phyloP scores from a whole-genome alignment of 2,113 vertebrate species.

The Ibidorhyncha struthersii region DNA sequence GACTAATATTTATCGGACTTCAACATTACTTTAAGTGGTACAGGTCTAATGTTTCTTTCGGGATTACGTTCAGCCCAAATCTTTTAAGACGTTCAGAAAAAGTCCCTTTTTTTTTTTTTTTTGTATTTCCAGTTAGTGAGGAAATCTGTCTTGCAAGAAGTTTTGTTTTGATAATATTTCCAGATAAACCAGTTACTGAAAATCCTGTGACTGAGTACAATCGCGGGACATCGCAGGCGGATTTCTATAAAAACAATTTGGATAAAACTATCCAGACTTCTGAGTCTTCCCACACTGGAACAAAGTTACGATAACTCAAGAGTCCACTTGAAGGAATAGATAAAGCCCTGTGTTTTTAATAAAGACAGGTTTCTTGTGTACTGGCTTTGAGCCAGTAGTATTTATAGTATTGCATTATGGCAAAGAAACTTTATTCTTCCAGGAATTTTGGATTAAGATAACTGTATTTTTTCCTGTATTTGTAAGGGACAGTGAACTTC shows the following conservation, averaged over 20 bases:
- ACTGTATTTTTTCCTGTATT: background rate
- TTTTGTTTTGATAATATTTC: constrained; percentile 34
- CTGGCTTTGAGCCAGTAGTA: constrained; percentile 1
- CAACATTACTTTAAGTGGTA: background rate
- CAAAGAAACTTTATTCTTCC: constrained; percentile 3
- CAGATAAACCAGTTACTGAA: constrained; percentile 46
- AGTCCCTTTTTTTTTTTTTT: background rate
- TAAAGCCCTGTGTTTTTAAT: background rate
- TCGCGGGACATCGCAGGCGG: background rate
- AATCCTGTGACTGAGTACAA: background rate
- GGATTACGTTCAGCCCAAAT: background rate
- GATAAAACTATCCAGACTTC: background rate
- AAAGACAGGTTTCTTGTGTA: background rate
- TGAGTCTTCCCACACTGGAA: constrained; percentile 13
- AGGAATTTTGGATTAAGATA: background rate
- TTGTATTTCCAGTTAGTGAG: background rate
- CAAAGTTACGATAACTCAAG: background rate
- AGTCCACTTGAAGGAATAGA: background rate
- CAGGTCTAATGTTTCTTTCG: constrained; percentile 12
- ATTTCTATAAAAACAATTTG: background rate
- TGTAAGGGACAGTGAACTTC: background rate
- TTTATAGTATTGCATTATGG: constrained; percentile 11
- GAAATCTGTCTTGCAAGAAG: constrained; percentile 14
- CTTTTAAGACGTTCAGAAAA: background rate
- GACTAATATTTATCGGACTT: background rate